Evolutionary conservation across 1,140 invertebrate species (phyloP).

Genomic region (Drosophila nigrodunni): DNA sequence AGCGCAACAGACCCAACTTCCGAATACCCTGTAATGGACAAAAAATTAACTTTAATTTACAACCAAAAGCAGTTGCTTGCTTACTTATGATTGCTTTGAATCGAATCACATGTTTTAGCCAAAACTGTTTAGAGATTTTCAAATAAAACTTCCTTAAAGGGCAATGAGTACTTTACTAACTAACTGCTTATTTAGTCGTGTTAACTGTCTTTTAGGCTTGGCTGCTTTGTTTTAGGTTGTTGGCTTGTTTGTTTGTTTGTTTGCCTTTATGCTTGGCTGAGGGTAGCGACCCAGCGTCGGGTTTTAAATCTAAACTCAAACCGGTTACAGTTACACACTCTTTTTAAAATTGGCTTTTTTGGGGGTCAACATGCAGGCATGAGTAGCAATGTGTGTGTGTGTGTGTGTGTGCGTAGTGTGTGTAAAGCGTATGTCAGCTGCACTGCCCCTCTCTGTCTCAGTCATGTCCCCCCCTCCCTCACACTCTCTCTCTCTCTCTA

Average conservation of each 20-base stretch:
- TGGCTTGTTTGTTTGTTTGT: slow-evolving; percentile 6
- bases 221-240: slow-evolving; percentile 6
- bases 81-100: too few relatives aligned
- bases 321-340: slow-evolving; percentile 71
- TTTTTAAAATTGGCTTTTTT: slow-evolving; percentile 63
- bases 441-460: slow-evolving; percentile 6
- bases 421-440: slow-evolving; percentile 17
- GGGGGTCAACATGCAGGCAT: slow-evolving; percentile 62
- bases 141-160: slow-evolving; percentile 14
- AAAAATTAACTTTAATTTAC: not conserved
- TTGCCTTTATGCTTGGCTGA: slow-evolving; percentile 17
- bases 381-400: slow-evolving; percentile 3
- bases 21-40: slow-evolving; percentile 20
- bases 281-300: slow-evolving; percentile 42
- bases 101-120: too few relatives aligned
- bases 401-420: slow-evolving; percentile 11
- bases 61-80: too few relatives aligned
- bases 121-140: too few relatives aligned
- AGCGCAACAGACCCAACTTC: not conserved
- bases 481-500: not conserved
- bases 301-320: slow-evolving; percentile 48
- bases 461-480: too few relatives aligned
- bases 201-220: slow-evolving; percentile 24
- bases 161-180: slow-evolving; percentile 10
- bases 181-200: slow-evolving; percentile 16